Evolutionary conservation across 2,888 invertebrate species (phyloP).

Genomic region (Drosophila mettleri): DNA sequence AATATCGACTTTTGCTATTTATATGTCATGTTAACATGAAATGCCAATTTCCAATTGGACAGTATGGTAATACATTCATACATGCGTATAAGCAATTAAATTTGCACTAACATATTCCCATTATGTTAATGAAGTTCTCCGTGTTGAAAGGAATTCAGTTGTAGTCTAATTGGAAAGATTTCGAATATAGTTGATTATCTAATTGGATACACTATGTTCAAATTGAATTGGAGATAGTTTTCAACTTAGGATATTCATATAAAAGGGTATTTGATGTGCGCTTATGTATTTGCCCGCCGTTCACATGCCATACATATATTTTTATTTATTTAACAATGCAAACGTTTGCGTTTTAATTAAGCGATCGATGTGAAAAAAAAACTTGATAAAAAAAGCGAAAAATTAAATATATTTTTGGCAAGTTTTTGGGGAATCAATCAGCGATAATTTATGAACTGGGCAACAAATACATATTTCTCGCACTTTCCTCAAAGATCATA

Average conservation of each 20-base stretch:
- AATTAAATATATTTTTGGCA: conserved; percentile 3
- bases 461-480: background rate
- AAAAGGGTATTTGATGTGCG: background rate
- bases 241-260: no score
- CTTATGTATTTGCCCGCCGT: background rate
- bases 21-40: background rate
- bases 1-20: background rate
- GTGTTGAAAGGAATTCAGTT: no score
- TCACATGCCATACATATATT: conserved; percentile 1
- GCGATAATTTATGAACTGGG: conserved; percentile 5
- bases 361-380: conserved; percentile 13
- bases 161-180: no score
- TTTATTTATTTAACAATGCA: conserved; percentile 44
- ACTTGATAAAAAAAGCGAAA: conserved; percentile 27
- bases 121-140: no score
- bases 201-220: no score
- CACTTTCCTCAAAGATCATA: background rate
- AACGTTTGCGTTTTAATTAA: conserved; percentile 61
- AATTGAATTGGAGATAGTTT: no score
- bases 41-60: background rate
- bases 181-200: no score
- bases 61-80: no score
- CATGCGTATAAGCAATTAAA: no score
- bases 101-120: no score
- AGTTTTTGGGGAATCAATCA: conserved; percentile 1